These are phyloP conservation scores for Stichodactyla mertensii DNA, from an alignment of 64 coral and sea anemone genomes.

Conservation along the genomic window DNA sequence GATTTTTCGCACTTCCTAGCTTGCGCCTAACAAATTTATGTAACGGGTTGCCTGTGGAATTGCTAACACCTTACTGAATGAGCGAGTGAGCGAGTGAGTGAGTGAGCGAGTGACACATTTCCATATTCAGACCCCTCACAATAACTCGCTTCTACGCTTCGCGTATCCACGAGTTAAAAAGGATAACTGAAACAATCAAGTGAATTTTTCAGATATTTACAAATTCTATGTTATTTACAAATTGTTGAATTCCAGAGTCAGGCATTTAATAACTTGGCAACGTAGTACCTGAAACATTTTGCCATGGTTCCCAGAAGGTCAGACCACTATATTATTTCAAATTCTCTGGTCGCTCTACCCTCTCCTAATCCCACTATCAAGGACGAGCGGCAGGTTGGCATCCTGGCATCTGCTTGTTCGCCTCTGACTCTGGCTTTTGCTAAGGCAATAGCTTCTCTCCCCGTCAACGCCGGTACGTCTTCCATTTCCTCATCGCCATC, in stretches of 20 bases:
- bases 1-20: too few species aligned
- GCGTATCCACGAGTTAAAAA: too few species aligned
- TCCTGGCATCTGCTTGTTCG: not conserved
- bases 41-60: too few species aligned
- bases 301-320: slow-evolving; percentile 18
- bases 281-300: slow-evolving; percentile 29
- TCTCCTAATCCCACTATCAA: slow-evolving; percentile 24
- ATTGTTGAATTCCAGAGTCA: not conserved
- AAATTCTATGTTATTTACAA: slow-evolving; percentile 1
- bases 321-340: slow-evolving; percentile 16
- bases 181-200: not conserved
- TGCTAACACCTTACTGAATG: too few species aligned
- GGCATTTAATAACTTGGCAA: slow-evolving; percentile 27
- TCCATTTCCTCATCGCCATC: slow-evolving; percentile 27
- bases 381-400: slow-evolving; percentile 32
- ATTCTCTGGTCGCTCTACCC: slow-evolving; percentile 42
- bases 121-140: too few species aligned
- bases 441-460: slow-evolving; percentile 26
- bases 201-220: not conserved
- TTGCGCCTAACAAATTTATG: too few species aligned
- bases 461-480: not conserved
- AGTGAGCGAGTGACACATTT: too few species aligned
- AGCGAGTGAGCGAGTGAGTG: too few species aligned
- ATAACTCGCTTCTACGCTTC: too few species aligned
- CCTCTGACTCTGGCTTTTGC: slow-evolving; percentile 39